Percentiles rank a stretch among this genome's conserved stretches.
Evolutionary conservation across 2,888 invertebrate genomes (phyloP).

Genomic region (Conchocele bisecta): DNA sequence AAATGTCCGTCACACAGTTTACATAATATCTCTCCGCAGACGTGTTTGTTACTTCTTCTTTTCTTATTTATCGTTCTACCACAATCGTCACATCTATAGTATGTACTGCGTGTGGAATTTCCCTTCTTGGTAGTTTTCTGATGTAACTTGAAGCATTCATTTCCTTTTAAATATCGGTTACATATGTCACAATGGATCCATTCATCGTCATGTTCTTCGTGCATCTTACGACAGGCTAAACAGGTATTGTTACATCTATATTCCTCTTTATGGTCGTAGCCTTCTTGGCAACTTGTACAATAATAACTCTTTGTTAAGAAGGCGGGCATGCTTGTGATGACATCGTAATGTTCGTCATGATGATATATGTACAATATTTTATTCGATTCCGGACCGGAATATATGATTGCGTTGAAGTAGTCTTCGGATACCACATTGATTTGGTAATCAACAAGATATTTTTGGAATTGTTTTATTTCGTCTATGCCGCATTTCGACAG

Average conservation of each 20-base stretch:
- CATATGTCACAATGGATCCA: background rate
- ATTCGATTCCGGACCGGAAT: background rate
- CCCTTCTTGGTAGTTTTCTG: background rate
- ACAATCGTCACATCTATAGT: background rate
- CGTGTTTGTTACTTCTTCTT: background rate
- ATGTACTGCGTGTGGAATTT: slow-evolving; percentile 6
- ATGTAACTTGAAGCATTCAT: slow-evolving; percentile 8
- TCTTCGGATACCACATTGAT: background rate
- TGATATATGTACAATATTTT: background rate
- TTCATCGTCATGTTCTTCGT: background rate
- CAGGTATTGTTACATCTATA: slow-evolving; percentile 1
- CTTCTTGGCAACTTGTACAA: background rate
- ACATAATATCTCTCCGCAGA: background rate
- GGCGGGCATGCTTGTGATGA: background rate
- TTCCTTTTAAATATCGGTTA: background rate
- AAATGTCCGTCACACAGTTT: background rate
- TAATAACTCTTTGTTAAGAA: background rate
- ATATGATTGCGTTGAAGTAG: background rate
- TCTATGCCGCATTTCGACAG: background rate
- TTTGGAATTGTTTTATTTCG: background rate
- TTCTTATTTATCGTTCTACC: background rate
- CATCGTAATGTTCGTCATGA: slow-evolving; percentile 15
- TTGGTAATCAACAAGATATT: background rate
- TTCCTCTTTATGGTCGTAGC: background rate
- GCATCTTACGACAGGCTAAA: background rate